A percentile compares a stretch with the other conserved stretches of the same genome.
Evolutionary conservation across 1,140 invertebrate genomes (phyloP).

Genomic region (Lutraria rhynchaena): DNA sequence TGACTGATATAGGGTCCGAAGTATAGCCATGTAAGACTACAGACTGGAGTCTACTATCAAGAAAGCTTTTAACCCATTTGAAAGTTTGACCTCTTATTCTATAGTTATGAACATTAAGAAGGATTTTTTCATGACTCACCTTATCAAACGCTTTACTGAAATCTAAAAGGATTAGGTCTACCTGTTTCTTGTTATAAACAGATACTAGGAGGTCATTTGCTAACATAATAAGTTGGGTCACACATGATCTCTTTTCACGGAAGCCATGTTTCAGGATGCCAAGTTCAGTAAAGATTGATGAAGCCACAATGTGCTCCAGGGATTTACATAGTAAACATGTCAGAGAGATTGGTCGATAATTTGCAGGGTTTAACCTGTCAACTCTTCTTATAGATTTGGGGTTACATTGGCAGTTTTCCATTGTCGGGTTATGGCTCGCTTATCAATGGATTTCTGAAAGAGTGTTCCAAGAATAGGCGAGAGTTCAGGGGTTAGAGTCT

Average conservation of each 20-base stretch:
- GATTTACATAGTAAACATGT: conserved; percentile 43
- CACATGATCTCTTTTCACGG: conserved; percentile 41
- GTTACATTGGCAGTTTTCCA: neutral
- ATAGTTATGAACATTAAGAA: conserved; percentile 48
- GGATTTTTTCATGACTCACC: conserved; percentile 59
- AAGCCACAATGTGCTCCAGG: conserved; percentile 43
- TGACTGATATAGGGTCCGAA: conserved; percentile 38
- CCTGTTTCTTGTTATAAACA: conserved; percentile 13
- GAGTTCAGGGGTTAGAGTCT: neutral
- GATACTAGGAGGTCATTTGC: neutral
- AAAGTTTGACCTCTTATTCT: conserved; percentile 39
- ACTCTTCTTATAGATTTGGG: conserved; percentile 36
- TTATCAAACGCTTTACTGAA: conserved; percentile 64
- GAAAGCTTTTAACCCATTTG: conserved; percentile 57
- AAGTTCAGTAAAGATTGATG: conserved; percentile 20
- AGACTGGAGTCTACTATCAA: conserved; percentile 47
- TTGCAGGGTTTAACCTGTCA: conserved; percentile 20
- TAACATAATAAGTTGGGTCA: neutral
- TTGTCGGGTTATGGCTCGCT: too few relatives aligned
- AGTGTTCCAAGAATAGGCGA: neutral
- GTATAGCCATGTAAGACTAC: conserved; percentile 48
- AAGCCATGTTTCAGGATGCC: conserved; percentile 42
- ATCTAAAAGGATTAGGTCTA: conserved; percentile 51
- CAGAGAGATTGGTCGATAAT: conserved; percentile 33
- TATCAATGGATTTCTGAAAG: neutral